Conservation (phyloP, 2,797 vertebrate genomes). For the Anableps anableps region DNA sequence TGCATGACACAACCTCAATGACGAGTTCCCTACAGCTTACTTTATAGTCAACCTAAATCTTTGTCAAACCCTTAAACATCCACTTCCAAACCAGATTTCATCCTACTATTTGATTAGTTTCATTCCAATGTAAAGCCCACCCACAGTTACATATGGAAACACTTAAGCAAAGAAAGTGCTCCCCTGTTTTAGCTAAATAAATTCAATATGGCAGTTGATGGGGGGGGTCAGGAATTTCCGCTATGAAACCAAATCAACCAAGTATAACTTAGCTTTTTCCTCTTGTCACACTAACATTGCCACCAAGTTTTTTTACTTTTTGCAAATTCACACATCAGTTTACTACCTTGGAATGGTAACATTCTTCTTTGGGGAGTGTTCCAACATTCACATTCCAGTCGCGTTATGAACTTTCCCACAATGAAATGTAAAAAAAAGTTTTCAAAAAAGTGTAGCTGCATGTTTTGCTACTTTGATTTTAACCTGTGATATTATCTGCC, state of each 20-base stretch:
- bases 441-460: too few relatives aligned
- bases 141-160: constrained; percentile 78
- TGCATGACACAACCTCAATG: neutral
- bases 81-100: constrained; percentile 10
- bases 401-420: neutral
- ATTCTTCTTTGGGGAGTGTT: constrained; percentile 24
- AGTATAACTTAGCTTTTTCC: constrained; percentile 7
- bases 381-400: neutral
- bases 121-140: constrained; percentile 72
- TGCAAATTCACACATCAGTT: constrained; percentile 41
- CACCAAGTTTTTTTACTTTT: constrained; percentile 24
- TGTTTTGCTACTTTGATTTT: neutral
- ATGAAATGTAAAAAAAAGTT: too few relatives aligned
- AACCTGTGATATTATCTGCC: neutral
- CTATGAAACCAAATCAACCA: neutral
- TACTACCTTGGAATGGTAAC: constrained; percentile 15
- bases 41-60: neutral
- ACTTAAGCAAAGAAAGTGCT: constrained; percentile 61
- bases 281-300: neutral
- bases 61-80: constrained; percentile 19
- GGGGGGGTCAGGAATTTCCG: neutral
- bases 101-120: constrained; percentile 53
- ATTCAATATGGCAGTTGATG: constrained; percentile 34
- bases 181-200: constrained; percentile 37
- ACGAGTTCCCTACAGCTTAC: constrained; percentile 19